Evolutionary conservation across 2,797 vertebrate genomes (phyloP).

Genomic region (Arrhamphus sclerolepis): DNA sequence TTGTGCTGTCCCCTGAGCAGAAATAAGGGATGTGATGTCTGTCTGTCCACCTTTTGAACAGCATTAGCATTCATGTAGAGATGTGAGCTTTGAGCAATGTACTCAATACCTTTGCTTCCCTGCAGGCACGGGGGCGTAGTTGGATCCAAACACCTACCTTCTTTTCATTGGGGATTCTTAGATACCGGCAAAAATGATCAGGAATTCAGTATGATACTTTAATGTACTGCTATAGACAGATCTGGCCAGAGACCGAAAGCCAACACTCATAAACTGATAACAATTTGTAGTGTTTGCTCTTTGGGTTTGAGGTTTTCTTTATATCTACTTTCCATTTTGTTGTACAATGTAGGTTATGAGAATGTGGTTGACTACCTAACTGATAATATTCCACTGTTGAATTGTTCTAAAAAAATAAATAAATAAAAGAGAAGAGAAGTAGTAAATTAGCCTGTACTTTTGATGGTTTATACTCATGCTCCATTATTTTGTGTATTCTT

Average conservation of each 20-base stretch:
- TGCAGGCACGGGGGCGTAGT: background rate
- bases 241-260: background rate
- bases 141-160: slow-evolving; percentile 12
- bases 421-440: no score
- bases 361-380: no score
- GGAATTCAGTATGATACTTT: no score
- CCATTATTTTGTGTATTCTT: no score
- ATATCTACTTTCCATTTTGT: no score
- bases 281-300: background rate
- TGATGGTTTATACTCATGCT: no score
- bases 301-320: no score
- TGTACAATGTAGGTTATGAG: no score
- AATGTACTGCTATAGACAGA: background rate
- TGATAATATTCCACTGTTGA: no score
- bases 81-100: background rate
- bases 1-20: slow-evolving; percentile 4
- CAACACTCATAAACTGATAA: background rate
- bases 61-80: background rate
- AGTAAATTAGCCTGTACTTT: no score
- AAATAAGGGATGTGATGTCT: background rate
- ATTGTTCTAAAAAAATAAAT: no score
- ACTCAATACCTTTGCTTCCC: slow-evolving; percentile 5
- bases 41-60: slow-evolving; percentile 4
- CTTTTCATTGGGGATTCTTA: slow-evolving; percentile 3
- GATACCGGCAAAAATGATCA: slow-evolving; percentile 3